Evolutionary conservation across 2,888 invertebrate species (phyloP), one percentile per base, ranked within the genome.

Genomic region (Drosophila seclusa): DNA sequence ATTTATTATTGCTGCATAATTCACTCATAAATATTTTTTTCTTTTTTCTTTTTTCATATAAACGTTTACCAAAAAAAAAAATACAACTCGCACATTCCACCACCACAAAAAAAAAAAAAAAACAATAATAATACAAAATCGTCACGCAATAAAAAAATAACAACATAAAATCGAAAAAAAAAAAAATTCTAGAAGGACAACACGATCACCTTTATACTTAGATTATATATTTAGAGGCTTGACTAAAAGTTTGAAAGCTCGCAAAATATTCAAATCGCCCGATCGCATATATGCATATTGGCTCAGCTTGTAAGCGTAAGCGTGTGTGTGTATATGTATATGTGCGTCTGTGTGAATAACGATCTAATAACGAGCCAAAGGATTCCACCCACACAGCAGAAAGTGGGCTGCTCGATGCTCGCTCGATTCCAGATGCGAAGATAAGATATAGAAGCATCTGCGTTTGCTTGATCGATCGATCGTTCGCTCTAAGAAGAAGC

Each of bases 1-100:
- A 88, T 87, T 89, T 89, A 87, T 90, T 91, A 91, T 91, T 91
- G 91, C 92, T 91, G 92, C 91, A 91, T 85, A 89, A 85, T 91
- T 92, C 90, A 91, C 90, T 91, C 91, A 91, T 91, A 83, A 91
- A 87, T 87, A 87, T 91, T 91, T 91, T 91, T 91, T 91, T 82
- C 85, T 87, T 91, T 91, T 91, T 91, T 91, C 87, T 85, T 90
- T 91, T 92, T 91, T 91, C 91, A 91, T 91, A 91, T 91, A 90
- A 84, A 89, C 80, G 91, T 84, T 91, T 80, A 76, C 78, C 78
- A 85, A 88, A 68, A 74, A 74, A 69, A 61, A 73, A 72, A 74
- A 70, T 45, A 78, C 78, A 82, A 82, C 75, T 89, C 90, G 91
- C 87, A 89, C 89, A 88, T 91, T 90, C 87, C 85, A 85, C 85